A percentile compares a stretch with the other conserved stretches of the same genome.
These are phyloP conservation scores for Caenorhabditis doughertyi DNA, from an alignment of 2,888 invertebrate species.

Conservation along the genomic window DNA sequence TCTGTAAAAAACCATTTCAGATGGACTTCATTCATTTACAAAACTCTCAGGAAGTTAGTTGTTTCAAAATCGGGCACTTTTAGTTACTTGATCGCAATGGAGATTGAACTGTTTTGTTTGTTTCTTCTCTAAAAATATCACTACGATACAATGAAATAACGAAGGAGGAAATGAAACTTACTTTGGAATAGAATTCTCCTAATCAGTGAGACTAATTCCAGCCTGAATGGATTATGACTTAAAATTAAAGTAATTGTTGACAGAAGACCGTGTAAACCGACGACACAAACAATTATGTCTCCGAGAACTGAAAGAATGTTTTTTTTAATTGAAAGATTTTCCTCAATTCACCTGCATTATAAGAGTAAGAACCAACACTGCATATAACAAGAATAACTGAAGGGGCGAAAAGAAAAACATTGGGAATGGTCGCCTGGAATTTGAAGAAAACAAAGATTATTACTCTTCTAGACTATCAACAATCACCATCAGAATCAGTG, in stretches of 20 bases:
- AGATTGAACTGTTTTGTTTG: no score
- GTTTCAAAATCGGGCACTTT: no score
- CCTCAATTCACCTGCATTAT: slow-evolving; percentile 25
- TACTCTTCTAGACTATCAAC: no score
- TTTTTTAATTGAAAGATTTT: not conserved
- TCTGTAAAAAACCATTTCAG: no score
- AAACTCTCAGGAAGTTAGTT: no score
- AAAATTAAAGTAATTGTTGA: slow-evolving; percentile 27
- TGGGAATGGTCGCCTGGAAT: slow-evolving; percentile 35
- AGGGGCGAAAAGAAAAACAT: slow-evolving; percentile 18
- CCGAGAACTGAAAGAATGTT: slow-evolving; percentile 5
- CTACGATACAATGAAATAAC: no score
- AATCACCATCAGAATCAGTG: slow-evolving; percentile 21
- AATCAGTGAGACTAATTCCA: not conserved
- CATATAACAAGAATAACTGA: not conserved
- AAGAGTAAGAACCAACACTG: slow-evolving; percentile 8
- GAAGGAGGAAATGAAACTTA: no score
- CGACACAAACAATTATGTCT: slow-evolving; percentile 12
- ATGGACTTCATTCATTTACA: no score
- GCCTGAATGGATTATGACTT: slow-evolving; percentile 34
- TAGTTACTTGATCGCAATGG: no score
- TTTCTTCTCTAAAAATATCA: no score
- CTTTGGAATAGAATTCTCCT: slow-evolving; percentile 1
- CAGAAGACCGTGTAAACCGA: slow-evolving; percentile 22
- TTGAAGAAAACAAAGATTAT: not conserved